A percentile compares a stretch with the other conserved stretches of the same genome.
phyloP scores from a whole-genome alignment of 1,140 invertebrate species.

The Drosophila athabasca region DNA sequence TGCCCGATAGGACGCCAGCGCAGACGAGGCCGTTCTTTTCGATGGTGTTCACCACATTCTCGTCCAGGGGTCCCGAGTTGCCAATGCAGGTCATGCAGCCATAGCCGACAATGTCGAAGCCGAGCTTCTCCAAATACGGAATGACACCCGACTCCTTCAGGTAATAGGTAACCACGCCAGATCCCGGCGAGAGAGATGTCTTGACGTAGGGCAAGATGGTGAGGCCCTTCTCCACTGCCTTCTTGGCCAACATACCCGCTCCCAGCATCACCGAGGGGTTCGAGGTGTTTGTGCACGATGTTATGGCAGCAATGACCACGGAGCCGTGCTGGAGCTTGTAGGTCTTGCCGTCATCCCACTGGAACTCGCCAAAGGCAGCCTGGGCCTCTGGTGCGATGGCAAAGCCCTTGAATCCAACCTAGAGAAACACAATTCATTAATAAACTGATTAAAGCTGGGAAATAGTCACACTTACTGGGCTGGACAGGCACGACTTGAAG shows the following conservation, averaged over 20 bases:
- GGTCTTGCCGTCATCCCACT: conserved; percentile 92
- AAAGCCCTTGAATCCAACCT: conserved; percentile 98
- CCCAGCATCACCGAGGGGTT: conserved; percentile 99
- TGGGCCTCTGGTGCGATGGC: conserved; percentile 90
- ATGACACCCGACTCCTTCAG: conserved; percentile 93
- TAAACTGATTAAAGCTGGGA: not conserved
- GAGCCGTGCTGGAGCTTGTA: conserved; percentile 96
- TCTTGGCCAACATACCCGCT: conserved; percentile 96
- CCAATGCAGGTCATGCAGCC: conserved; percentile 99
- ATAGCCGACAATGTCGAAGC: conserved; percentile 97
- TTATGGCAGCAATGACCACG: conserved; percentile 98
- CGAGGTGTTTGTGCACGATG: conserved; percentile 98
- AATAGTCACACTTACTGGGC: conserved; percentile 88
- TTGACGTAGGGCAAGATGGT: conserved; percentile 96
- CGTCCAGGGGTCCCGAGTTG: conserved; percentile 97
- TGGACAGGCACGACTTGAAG: conserved; percentile 94
- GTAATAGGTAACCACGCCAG: conserved; percentile 99
- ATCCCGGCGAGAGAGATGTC: conserved; percentile 97
- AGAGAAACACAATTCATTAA: not conserved
- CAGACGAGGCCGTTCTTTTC: conserved; percentile 98
- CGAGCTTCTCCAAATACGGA: conserved; percentile 92
- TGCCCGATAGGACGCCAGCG: conserved; percentile 97
- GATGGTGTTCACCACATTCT: conserved; percentile 95
- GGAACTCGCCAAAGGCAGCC: conserved; percentile 88
- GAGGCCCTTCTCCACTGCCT: conserved; percentile 96